Evolutionary conservation across 2,888 invertebrate species (phyloP).

Genomic region (Limenitis camilla): DNA sequence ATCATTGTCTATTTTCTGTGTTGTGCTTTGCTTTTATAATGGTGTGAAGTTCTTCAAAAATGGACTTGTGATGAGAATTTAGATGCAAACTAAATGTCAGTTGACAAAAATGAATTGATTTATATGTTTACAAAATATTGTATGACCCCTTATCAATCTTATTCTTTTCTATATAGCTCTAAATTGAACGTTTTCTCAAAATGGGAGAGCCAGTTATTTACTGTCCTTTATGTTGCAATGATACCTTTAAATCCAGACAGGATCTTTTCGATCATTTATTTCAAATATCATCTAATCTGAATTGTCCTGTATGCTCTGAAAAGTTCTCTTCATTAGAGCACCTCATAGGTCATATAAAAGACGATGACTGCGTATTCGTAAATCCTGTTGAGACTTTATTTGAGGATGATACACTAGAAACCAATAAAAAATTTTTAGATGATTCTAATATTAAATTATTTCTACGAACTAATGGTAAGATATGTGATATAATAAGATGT

Average conservation of each 20-base stretch:
- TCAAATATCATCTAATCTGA: constrained; percentile 62
- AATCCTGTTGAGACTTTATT: constrained; percentile 11
- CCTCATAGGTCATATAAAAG: constrained; percentile 74
- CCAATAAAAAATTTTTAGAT: constrained; percentile 13
- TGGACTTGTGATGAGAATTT: constrained; percentile 52
- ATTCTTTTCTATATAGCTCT: background rate
- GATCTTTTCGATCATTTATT: constrained; percentile 71
- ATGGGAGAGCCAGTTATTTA: constrained; percentile 70
- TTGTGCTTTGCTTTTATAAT: constrained; percentile 30
- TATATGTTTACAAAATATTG: constrained; percentile 46
- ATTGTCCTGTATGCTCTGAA: constrained; percentile 75
- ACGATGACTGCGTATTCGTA: constrained; percentile 40
- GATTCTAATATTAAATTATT: constrained; percentile 6
- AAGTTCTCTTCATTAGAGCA: constrained; percentile 69
- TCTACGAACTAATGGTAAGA: constrained; percentile 5
- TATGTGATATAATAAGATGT: no score
- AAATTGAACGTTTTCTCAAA: constrained; percentile 27
- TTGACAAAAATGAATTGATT: constrained; percentile 31
- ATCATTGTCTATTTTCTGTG: constrained; percentile 20
- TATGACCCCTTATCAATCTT: constrained; percentile 7
- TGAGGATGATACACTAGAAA: constrained; percentile 8
- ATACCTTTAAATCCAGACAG: constrained; percentile 74
- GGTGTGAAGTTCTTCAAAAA: constrained; percentile 70
- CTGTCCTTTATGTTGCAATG: constrained; percentile 80
- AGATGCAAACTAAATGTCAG: constrained; percentile 54